Conservation (phyloP, 1,140 invertebrate genomes). For the Lordiphosa mommai region DNA sequence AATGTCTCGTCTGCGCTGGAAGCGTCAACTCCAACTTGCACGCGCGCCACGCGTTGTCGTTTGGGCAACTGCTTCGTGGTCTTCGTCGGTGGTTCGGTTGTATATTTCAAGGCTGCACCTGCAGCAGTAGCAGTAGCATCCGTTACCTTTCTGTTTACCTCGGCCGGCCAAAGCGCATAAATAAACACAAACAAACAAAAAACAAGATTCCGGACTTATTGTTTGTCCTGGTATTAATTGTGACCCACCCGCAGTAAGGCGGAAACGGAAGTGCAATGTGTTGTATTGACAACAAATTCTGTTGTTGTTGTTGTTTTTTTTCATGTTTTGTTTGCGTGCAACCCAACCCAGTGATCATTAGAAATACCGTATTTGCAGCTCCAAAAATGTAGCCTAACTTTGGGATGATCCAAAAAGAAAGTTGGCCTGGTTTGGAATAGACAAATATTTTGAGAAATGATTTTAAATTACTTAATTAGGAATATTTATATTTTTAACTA, state of each 20-base stretch:
- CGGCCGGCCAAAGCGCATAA: constrained; percentile 10
- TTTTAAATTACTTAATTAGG: no score
- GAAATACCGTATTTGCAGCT: no score
- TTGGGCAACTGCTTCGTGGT: constrained; percentile 24
- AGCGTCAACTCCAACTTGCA: constrained; percentile 64
- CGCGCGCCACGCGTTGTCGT: constrained; percentile 45
- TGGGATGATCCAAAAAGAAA: no score
- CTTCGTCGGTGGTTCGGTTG: constrained; percentile 14
- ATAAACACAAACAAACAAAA: constrained; percentile 21
- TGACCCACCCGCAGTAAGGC: constrained; percentile 17
- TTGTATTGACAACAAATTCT: constrained; percentile 50
- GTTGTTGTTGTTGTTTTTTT: constrained; percentile 11
- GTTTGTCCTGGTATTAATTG: constrained; percentile 46
- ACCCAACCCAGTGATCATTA: no score
- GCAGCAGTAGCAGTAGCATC: constrained; percentile 20
- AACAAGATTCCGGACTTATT: constrained; percentile 38
- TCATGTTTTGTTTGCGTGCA: constrained; percentile 17
- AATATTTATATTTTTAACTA: no score
- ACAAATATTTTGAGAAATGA: no score
- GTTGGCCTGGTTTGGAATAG: no score
- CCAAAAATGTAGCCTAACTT: no score
- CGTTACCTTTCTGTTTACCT: constrained; percentile 28
- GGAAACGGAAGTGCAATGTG: constrained; percentile 69
- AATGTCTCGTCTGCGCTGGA: constrained; percentile 69
- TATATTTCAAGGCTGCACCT: constrained; percentile 54